Evolutionary conservation across 2,888 invertebrate genomes (phyloP).

Genomic region (Drosophila formosana): DNA sequence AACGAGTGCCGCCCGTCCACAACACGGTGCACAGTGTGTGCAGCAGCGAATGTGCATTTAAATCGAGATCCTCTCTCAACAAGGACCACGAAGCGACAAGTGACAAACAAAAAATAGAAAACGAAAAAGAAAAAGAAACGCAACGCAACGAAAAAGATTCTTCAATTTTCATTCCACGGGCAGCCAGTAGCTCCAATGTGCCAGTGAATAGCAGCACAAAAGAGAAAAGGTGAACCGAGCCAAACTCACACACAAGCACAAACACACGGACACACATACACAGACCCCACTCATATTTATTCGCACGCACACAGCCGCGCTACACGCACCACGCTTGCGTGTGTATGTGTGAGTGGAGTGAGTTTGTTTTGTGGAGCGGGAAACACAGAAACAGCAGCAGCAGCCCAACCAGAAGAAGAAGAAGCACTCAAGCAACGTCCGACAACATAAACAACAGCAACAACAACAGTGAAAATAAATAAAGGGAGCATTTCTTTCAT

Average conservation of each 20-base stretch:
- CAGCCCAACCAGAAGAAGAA: slow-evolving; percentile 9
- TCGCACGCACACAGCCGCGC: slow-evolving; percentile 34
- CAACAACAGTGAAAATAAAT: slow-evolving; percentile 33
- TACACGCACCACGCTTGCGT: slow-evolving; percentile 36
- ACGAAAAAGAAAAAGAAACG: not conserved
- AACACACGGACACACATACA: slow-evolving; percentile 32
- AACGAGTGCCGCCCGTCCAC: slow-evolving; percentile 26
- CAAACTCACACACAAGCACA: slow-evolving; percentile 44
- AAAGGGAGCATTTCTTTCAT: slow-evolving; percentile 31
- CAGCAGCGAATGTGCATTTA: slow-evolving; percentile 16
- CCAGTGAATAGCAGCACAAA: slow-evolving; percentile 65
- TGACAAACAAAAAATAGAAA: slow-evolving; percentile 38
- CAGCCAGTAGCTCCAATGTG: slow-evolving; percentile 39
- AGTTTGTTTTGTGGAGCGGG: slow-evolving; percentile 49
- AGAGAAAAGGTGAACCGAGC: slow-evolving; percentile 78
- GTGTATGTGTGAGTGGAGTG: slow-evolving; percentile 52
- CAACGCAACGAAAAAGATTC: slow-evolving; percentile 28
- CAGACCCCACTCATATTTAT: slow-evolving; percentile 16
- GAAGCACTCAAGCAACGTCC: slow-evolving; percentile 47
- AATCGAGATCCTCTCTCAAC: slow-evolving; percentile 32
- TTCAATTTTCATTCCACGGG: slow-evolving; percentile 60
- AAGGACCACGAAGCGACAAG: slow-evolving; percentile 42
- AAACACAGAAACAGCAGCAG: slow-evolving; percentile 24
- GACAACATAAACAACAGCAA: slow-evolving; percentile 60
- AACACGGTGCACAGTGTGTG: slow-evolving; percentile 24